A percentile compares a stretch with the other conserved stretches of the same genome.
Conservation (phyloP, 2,888 invertebrate genomes). For the Eupeodes latifasciatus region DNA sequence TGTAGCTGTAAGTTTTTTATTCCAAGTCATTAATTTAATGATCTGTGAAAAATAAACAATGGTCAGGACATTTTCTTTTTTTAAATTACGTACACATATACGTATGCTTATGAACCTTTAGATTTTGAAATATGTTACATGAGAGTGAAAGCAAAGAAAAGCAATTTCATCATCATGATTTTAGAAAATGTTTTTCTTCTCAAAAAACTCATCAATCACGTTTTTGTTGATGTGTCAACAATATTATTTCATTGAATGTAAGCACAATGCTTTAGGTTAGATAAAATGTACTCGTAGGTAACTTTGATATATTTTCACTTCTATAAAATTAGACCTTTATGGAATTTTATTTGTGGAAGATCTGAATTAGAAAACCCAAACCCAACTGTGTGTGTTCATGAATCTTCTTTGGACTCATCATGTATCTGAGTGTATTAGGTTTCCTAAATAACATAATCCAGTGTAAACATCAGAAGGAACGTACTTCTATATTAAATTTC, state of each 20-base stretch:
- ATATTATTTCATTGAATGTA: not conserved
- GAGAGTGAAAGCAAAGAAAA: not conserved
- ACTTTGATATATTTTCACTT: not conserved
- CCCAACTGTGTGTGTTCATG: too few relatives aligned
- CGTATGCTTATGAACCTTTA: not conserved
- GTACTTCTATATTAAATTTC: too few relatives aligned
- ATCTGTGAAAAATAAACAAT: conserved; percentile 23
- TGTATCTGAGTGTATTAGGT: too few relatives aligned
- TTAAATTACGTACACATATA: not conserved
- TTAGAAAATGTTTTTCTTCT: not conserved
- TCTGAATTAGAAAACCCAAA: too few relatives aligned
- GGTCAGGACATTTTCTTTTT: conserved; percentile 10
- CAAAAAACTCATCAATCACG: conserved; percentile 8
- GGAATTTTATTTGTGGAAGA: too few relatives aligned
- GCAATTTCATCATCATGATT: not conserved
- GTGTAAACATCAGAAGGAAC: too few relatives aligned
- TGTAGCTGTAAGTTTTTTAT: not conserved
- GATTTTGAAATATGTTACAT: too few relatives aligned
- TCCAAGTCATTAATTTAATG: conserved; percentile 30
- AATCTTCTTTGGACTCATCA: too few relatives aligned
- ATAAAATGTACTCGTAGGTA: too few relatives aligned
- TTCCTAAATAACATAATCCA: too few relatives aligned
- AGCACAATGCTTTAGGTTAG: not conserved
- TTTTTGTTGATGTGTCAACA: conserved; percentile 2
- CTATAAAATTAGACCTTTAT: too few relatives aligned